Percentiles rank a stretch among this genome's conserved stretches.
Conservation (phyloP, 2,888 invertebrate species). For the Erebia palarica region DNA sequence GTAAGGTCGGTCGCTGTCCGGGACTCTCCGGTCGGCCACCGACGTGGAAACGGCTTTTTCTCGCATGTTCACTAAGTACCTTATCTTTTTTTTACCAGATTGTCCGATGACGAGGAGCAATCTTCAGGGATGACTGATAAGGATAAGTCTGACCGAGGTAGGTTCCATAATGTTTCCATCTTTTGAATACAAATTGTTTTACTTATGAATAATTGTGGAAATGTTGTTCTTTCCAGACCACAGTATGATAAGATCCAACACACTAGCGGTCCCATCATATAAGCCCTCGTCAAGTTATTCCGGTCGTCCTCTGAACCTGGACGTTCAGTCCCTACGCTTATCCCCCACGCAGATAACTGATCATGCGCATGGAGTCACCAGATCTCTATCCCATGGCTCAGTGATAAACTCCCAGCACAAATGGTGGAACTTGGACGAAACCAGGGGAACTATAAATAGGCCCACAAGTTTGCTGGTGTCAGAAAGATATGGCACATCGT, state of each 20-base stretch:
- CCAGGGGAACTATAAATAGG: slow-evolving; percentile 71
- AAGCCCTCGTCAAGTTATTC: slow-evolving; percentile 70
- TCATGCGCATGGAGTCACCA: slow-evolving; percentile 77
- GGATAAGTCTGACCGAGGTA: slow-evolving; percentile 73
- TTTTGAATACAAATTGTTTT: background rate
- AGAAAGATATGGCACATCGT: slow-evolving; percentile 68
- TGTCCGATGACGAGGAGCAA: slow-evolving; percentile 79
- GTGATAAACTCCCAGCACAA: slow-evolving; percentile 79
- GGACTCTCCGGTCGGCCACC: too few relatives aligned
- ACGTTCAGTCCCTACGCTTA: slow-evolving; percentile 66
- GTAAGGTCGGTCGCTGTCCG: too few relatives aligned
- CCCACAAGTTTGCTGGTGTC: slow-evolving; percentile 84
- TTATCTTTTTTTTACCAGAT: slow-evolving; percentile 48
- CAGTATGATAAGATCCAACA: slow-evolving; percentile 80
- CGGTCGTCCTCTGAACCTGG: slow-evolving; percentile 66
- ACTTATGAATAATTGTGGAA: background rate
- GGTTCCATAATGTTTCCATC: slow-evolving; percentile 4
- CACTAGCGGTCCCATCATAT: slow-evolving; percentile 76
- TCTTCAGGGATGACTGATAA: slow-evolving; percentile 80
- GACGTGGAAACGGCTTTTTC: too few relatives aligned
- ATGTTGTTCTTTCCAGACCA: slow-evolving; percentile 60
- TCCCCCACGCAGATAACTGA: slow-evolving; percentile 70
- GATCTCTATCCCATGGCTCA: slow-evolving; percentile 85
- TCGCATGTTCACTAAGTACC: too few relatives aligned
- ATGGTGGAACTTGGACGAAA: slow-evolving; percentile 79